phyloP scores from a whole-genome alignment of 1,140 invertebrate species.

The Callitettix versicolor region DNA sequence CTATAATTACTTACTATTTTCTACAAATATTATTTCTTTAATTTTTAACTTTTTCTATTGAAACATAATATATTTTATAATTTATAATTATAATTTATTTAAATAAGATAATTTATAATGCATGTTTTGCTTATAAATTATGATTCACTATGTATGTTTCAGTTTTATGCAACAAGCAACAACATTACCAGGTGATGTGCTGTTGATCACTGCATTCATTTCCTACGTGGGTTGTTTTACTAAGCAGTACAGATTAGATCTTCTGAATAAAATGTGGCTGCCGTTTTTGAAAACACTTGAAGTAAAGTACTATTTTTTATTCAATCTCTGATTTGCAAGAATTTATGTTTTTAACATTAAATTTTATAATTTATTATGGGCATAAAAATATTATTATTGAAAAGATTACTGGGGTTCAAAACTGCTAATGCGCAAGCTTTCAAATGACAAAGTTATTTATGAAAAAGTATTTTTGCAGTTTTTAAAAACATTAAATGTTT shows the following conservation, averaged over 20 bases:
- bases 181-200: conserved; percentile 84
- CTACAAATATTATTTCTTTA: no score
- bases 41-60: no score
- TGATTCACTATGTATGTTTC: no score
- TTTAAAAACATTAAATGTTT: no score
- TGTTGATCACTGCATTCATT: conserved; percentile 88
- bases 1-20: no score
- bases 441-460: no score
- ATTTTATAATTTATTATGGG: neutral
- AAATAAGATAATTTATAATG: no score
- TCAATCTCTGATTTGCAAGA: neutral
- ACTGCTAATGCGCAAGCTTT: neutral
- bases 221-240: conserved; percentile 96
- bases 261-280: conserved; percentile 82
- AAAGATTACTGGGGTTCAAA: neutral
- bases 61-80: no score
- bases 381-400: neutral
- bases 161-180: conserved; percentile 77
- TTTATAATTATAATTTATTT: no score
- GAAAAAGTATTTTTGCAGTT: no score
- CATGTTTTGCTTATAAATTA: no score
- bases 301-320: conserved; percentile 30
- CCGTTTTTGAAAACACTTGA: conserved; percentile 65
- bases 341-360: neutral
- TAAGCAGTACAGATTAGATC: conserved; percentile 78